Base-by-base conservation (phyloP, 2,888 invertebrate species). In the Marronus borbonicus region DNA sequence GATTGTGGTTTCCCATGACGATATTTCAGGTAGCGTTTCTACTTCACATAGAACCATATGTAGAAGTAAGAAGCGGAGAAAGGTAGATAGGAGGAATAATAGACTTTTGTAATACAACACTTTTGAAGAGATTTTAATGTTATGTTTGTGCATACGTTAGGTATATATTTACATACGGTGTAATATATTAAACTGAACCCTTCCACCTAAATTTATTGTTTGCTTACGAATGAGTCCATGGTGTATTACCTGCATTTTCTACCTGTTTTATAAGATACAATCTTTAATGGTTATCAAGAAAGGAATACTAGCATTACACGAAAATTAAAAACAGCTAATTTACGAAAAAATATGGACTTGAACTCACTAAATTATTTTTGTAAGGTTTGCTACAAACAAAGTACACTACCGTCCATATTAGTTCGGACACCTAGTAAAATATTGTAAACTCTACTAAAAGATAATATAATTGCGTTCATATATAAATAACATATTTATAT, bases 1-100 rank as follows among this genome's bases (percentile, higher is more conserved):
- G 36, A 70, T 36, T 20, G 55, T 28, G 14, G 55, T 55, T 70
- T 70, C 70, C 70, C 70, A 70, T 70, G 70, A 55, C 70, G 70
- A 31, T 55, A 36, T 70, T 55, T 52, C 55, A 55, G 70, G 55
- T 55, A 70, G n/a, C 55, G 36, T 12, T 12, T 52, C 50, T 20
- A 5, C 70, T 2, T 28, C 28, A 65, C 65, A 65, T 68, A 7
- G 28, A 14, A 14, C 36, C 55, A 31, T 17, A 55, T 31, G 10
- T 55, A 55, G 55, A 55, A 20, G 4, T 7, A 3, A 55, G n/a
- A 28, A 55, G 10, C 28, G 20, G 17, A 66, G 65, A 66, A 66
- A 65, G 17, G 65, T n/a, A 65, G 65, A 17, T n/a, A 36, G 31
- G 36, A 55, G 28, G 55, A 66, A 66, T 66, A 39, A 20, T 70